Base-by-base conservation (phyloP, 1,140 invertebrate species). In the Ceratosolen solmsi region DNA sequence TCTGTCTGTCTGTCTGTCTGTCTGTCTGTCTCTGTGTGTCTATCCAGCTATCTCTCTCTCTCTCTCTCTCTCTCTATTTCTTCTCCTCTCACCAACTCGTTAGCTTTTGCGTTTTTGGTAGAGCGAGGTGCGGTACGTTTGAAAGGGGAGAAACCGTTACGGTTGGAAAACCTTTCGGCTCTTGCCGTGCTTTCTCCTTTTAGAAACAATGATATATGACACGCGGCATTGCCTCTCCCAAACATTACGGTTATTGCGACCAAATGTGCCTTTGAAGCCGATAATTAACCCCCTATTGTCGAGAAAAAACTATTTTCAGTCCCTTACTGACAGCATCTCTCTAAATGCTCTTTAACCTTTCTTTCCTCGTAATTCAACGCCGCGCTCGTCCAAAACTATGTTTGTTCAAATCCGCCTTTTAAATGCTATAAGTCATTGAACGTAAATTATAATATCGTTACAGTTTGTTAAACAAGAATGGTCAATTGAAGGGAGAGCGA, bases 251-350 rank as follows among this genome's bases (percentile, higher is more conserved):
- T 68, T 38, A 68, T 38, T 38, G 36, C 33, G 22, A 8, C 11
- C 63, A 68, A 68, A n/a, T 33, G 33, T 68, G 33, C 20, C 63
- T 68, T 68, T 68, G 15, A 38, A 38, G 7, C 20, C 63, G 20
- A 68, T 68, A 68, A 68, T 68, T 15, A 68, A 68, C 33, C 33
- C 63, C 63, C 27, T 68, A 68, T 38, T 68, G 33, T 68, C 33
- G 17, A n/a, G 63, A 25, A 68, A 68, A 68, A 38, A 38, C 33
- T 38, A 38, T n/a, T 33, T 68, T 38, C 13, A 38, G 33, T n/a
- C 63, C 15, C 33, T 38, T 22, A 68, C 33, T 38, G 25, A 38
- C 33, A 38, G 33, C n/a, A 2, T 54, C 51, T 15, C 11, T n/a
- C n/a, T n/a, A 22, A 54, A 15, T 54, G 51, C 51, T 22, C 20